Conservation (phyloP, 1,140 invertebrate genomes). For the Polyergus mexicanus region DNA sequence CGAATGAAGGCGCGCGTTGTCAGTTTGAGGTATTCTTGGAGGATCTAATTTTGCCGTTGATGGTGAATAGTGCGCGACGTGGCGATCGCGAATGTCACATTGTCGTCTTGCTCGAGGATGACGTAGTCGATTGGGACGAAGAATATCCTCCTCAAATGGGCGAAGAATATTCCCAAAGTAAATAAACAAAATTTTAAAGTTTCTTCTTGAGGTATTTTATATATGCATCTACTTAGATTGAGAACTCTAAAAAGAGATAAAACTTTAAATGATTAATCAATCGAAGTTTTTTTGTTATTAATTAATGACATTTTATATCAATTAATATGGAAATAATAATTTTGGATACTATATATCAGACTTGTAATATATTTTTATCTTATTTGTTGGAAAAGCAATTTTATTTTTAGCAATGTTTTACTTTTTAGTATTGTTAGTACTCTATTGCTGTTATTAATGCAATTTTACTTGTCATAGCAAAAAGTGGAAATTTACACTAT, state of each 20-base stretch:
- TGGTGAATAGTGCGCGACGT: constrained; percentile 97
- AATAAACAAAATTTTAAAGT: constrained; percentile 72
- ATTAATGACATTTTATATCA: background rate
- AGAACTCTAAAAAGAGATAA: background rate
- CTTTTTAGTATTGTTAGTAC: too few species aligned
- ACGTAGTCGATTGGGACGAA: constrained; percentile 99
- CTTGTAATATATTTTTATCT: background rate
- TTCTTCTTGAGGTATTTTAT: background rate
- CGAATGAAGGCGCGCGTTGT: constrained; percentile 98
- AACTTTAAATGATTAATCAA: background rate
- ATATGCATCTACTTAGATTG: background rate
- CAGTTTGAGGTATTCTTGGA: constrained; percentile 99
- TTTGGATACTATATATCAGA: background rate
- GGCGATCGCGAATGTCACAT: constrained; percentile 97
- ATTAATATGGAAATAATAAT: constrained; percentile 12
- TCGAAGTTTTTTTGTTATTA: background rate
- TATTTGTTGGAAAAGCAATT: background rate
- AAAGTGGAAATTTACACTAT: background rate
- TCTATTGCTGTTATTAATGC: too few species aligned
- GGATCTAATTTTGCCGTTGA: constrained; percentile 97
- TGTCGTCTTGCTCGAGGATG: constrained; percentile 97
- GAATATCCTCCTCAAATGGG: constrained; percentile 99
- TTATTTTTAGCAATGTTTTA: background rate
- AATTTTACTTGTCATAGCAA: background rate
- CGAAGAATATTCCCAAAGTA: constrained; percentile 98